Evolutionary conservation across 2,888 invertebrate genomes (phyloP), one percentile per base, ranked within the genome.

Genomic region (Acleris sparsana): DNA sequence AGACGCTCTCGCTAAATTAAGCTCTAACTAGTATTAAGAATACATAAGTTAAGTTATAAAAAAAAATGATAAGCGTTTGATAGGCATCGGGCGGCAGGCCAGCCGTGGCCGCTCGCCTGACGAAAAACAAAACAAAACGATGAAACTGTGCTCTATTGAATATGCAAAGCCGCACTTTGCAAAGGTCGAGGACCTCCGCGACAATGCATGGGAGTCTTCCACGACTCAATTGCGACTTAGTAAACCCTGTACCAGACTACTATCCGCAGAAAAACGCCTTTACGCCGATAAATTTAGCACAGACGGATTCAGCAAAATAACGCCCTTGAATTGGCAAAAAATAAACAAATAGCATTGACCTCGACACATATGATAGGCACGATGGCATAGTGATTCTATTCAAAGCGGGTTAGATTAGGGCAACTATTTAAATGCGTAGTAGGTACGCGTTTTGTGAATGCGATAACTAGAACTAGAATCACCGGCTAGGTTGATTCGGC

Each of bases 281-380:
- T 48, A 56, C 56, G 33, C 58, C 64, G 70, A 70, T 72, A 73
- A 73, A 68, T 58, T 63, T 63, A 56, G 59, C 56, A 39, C 64
- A 62, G 64, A 57, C 61, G 49, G 63, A 67, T 56, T 70, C 64
- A 66, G 69, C 72, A 73, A 72, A 70, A 71, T 57, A 71, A 74
- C 78, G 88, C 87, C 92, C 91, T 91, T 92, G 92, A 89, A 88
- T 82, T 84, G 77, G 80, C 80, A 83, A 87, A 89, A 87, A 89
- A 85, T 85, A 88, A 89, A 86, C 86, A 89, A 89, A 88, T 87
- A 89, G 80, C 82, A 87, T 85, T 83, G 89, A 89, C 89, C 92
- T 89, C 91, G 88, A 85, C 87, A 87, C 86, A 88, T 80, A 83
- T 85, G 84, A 86, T 84, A 87, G 84, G 83, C 80, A 78, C 80